Base-by-base conservation (phyloP, 2,797 vertebrate species). In the Tokudaia muenninki region DNA sequence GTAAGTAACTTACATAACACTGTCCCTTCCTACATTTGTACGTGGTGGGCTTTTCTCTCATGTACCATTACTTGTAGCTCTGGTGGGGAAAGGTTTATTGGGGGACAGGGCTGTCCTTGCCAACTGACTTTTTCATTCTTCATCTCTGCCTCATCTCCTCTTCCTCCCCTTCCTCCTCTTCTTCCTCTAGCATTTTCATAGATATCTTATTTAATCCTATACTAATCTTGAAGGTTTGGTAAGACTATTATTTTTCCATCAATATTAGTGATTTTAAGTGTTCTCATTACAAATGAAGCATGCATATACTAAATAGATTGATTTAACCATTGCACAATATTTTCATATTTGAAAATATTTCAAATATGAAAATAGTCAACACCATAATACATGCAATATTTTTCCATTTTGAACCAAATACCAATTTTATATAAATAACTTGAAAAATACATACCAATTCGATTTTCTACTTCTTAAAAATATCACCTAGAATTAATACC, bases 201-300 rank as follows among this genome's bases (percentile, higher is more conserved):
- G 89, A 61, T 13, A 70, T 81, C 92, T 93, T 83, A 81, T 97
- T 94, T 93, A 95, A 94, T 92, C 29, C 63, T 47, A 84, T 63
- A 94, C 11, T 63, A 96, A 87, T 70, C 34, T 90, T 86, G 47
- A 78, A 87, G 61, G 93, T 95, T 88, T 92, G 34, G 47, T 29
- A 61, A 19, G 21, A 86, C 6, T 59, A 92, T 90, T 91, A 91
- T 87, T 96, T 90, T 50, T 90, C 41, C 14, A 87, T 37, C 52
- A 87, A 57, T 87, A 41, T 93, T 81, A 77, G 22, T 91, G 79
- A 84, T 77, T 96, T 87, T 87, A 91, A 91, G 57, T 91, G 55
- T 74, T 91, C 24, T 87, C 14, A 47, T 16, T 29, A 81, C 24
- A 87, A 90, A 87, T 86, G 55, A 81, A 57, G 55, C 26, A 55